These are phyloP conservation scores for Atherinomorus stipes DNA, from an alignment of 2,113 vertebrate species.

Conservation along the genomic window DNA sequence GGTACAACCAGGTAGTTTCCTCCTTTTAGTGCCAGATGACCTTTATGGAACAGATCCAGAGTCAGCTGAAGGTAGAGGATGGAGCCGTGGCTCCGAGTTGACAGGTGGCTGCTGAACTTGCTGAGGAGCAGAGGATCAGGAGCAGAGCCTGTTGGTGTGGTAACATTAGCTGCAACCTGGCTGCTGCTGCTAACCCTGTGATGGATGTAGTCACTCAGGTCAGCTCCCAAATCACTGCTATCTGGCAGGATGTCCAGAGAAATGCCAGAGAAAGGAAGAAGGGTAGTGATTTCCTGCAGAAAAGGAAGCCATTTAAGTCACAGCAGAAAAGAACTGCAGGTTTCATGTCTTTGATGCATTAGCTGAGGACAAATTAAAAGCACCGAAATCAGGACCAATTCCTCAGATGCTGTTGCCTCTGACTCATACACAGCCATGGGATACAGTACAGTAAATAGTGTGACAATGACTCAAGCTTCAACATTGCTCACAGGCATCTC, in stretches of 20 bases:
- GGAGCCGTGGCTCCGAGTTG: constrained; percentile 93
- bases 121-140: constrained; percentile 88
- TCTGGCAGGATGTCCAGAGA: constrained; percentile 93
- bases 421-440: constrained; percentile 72
- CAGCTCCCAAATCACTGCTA: constrained; percentile 90
- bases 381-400: constrained; percentile 51
- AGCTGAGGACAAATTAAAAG: constrained; percentile 54
- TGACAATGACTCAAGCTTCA: constrained; percentile 78
- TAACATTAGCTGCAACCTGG: constrained; percentile 92
- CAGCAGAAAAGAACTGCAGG: constrained; percentile 25
- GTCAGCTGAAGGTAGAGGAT: constrained; percentile 96
- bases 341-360: constrained; percentile 41
- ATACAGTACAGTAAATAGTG: constrained; percentile 75
- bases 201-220: constrained; percentile 94
- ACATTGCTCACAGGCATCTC: constrained; percentile 72
- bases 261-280: constrained; percentile 88
- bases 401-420: constrained; percentile 66
- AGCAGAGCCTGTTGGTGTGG: constrained; percentile 90
- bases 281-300: constrained; percentile 88
- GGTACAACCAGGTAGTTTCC: constrained; percentile 97
- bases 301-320: constrained; percentile 9
- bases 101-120: constrained; percentile 95
- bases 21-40: constrained; percentile 93
- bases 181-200: constrained; percentile 90
- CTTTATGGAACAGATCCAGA: constrained; percentile 95